A percentile compares a stretch with the other conserved stretches of the same genome.
phyloP scores from a whole-genome alignment of 92 coral and sea anemone species.

The Epizoanthus scotinus region DNA sequence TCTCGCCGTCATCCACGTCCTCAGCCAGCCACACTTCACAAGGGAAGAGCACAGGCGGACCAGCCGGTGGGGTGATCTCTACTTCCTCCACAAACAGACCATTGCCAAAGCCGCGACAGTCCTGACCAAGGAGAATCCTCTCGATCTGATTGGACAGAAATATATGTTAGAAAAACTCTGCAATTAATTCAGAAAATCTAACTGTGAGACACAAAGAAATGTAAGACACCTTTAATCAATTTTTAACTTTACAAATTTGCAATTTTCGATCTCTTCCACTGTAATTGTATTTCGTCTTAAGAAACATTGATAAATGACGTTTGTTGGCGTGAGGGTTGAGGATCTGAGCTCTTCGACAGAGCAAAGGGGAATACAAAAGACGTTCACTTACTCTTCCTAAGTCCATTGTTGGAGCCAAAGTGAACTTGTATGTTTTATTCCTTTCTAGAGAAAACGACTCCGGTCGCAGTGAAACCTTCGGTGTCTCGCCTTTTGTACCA shows the following conservation, averaged over 20 bases:
- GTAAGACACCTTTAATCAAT: too few species aligned
- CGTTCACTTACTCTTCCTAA: constrained; percentile 69
- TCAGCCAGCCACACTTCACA: constrained; percentile 92
- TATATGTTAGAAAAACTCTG: neutral
- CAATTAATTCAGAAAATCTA: too few species aligned
- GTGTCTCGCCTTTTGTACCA: constrained; percentile 85
- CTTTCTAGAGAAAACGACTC: constrained; percentile 73
- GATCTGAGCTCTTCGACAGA: too few species aligned
- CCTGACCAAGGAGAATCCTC: constrained; percentile 82
- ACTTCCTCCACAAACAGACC: constrained; percentile 87
- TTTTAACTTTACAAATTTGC: too few species aligned
- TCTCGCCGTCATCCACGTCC: constrained; percentile 88
- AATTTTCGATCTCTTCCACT: too few species aligned
- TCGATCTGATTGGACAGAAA: constrained; percentile 53
- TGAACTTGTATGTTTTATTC: constrained; percentile 78
- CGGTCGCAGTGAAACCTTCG: constrained; percentile 78
- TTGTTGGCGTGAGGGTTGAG: too few species aligned
- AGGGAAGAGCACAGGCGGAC: constrained; percentile 62
- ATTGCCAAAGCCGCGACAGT: constrained; percentile 87
- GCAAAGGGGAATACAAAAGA: neutral
- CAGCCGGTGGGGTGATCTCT: constrained; percentile 58
- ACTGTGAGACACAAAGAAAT: too few species aligned
- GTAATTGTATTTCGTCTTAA: too few species aligned
- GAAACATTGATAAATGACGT: too few species aligned
- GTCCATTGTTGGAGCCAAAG: constrained; percentile 82